Conservation (phyloP, 2,888 invertebrate genomes). For the Podotricha telesiphe region DNA sequence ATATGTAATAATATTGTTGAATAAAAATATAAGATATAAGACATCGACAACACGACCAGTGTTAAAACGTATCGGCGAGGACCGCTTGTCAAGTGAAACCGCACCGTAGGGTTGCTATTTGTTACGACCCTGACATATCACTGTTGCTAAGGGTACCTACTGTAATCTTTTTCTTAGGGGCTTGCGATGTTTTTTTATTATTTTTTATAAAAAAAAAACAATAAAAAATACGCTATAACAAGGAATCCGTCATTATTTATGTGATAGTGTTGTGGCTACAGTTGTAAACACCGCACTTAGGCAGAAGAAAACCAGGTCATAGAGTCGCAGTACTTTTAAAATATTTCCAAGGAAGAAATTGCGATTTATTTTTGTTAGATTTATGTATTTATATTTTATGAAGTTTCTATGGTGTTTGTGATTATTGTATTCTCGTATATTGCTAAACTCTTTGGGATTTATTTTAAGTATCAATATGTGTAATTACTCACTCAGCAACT, state of each 20-base stretch:
- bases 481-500: no score
- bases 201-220: background rate
- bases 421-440: no score
- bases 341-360: no score
- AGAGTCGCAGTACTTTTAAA: no score
- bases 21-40: slow-evolving; percentile 15
- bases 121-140: slow-evolving; percentile 27
- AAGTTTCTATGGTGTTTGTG: no score
- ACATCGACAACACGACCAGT: slow-evolving; percentile 14
- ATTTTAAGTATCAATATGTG: no score
- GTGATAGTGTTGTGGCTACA: background rate
- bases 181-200: background rate
- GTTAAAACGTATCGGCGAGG: slow-evolving; percentile 27
- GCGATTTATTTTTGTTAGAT: no score
- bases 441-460: no score
- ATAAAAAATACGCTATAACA: background rate
- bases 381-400: no score
- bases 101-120: slow-evolving; percentile 28
- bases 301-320: no score
- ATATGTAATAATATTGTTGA: background rate
- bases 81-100: slow-evolving; percentile 28
- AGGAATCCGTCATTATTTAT: background rate
- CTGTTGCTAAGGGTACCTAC: slow-evolving; percentile 25
- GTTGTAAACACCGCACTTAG: no score
- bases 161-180: slow-evolving; percentile 21